Evolutionary conservation across 2,888 invertebrate genomes (phyloP), one percentile per base, ranked within the genome.

Genomic region (Hermodice carunculata): DNA sequence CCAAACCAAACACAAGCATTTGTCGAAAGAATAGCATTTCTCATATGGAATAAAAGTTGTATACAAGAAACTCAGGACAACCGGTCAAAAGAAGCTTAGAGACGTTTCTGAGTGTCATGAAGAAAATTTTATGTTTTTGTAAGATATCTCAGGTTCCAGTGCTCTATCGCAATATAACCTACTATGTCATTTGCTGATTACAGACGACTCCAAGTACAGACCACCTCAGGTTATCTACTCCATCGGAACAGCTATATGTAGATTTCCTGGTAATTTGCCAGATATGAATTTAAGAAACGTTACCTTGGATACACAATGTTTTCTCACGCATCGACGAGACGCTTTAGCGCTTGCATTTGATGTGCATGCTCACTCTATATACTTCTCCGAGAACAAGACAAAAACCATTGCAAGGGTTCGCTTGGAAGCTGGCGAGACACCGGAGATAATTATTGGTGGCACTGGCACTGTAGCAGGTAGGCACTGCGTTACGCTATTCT

Each of bases 291-390:
- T 81, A 4, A 56, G 56, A 22, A 79, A 81, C 68, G 69, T 81
- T 4, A 76, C 79, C 2, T 63, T 83, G 26, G 77, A 79, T 43
- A 76, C 77, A 4, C 82, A 82, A 61, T 82, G 90, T 51, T 91
- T 91, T 19, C 85, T 94, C 83, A 89, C 91, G 0, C 93, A 75
- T 14, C 70, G 75, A 26, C 71, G 76, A 43, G 81, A 80, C 0
- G 78, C 77, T 52, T 67, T 78, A 61, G 79, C 80, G 1, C 67
- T 82, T 40, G 74, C 60, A 8, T 34, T 48, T 17, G 22, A 60
- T 31, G 60, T 60, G n/a, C 48, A 19, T 5, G 32, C 34, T 8
- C 75, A 80, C 61, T 66, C 73, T 43, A 62, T 83, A 29, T 83
- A 77, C 66, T 80, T 79, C 60, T 74, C 80, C 1, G 80, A 78